Evolutionary conservation across 2,113 vertebrate species (phyloP), one percentile per base, ranked within the genome.

Genomic region (Coreoperca whiteheadi): DNA sequence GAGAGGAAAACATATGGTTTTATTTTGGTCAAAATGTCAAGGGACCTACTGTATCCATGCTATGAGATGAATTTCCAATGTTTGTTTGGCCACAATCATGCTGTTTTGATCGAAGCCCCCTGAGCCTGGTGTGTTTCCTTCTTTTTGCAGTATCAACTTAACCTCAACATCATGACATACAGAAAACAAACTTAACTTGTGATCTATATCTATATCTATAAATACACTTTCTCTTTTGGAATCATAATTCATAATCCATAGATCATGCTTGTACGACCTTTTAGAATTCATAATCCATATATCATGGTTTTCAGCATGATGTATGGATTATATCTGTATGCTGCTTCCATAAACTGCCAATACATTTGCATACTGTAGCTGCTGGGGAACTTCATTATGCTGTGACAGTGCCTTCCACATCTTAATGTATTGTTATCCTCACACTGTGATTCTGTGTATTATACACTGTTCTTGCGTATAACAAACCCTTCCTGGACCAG

Each of bases 331-430:
- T 50, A 50, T 66, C 25, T 7, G 48, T 2, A 9, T 15, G 15
- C 30, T 32, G 30, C 20, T 34, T 77, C 25, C 18, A 69, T 73
- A 21, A 53, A 16, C 25, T 54, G 59, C 18, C 25, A 25, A n/a
- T 34, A 67, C 4, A 77, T 86, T 83, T 89, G 30, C 65, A 83
- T 68, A 72, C 16, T n/a, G 28, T 15, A 51, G 66, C 65, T 74
- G n/a, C 50, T 39, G 37, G 21, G 21, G 50, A 59, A 32, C 71
- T 63, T 64, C 54, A 79, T 86, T 82, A 78, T 56, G 41, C 43
- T 79, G 57, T 51, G n/a, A 66, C 43, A 39, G 51, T 23, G 66
- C 46, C 37, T n/a, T 60, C 48, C 41, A 73, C 15, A 21, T 68
- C 37, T 57, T 63, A 57, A 75, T 66, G 34, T 14, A 64, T 57